Evolutionary conservation across 2,797 vertebrate genomes (phyloP).

Genomic region (Anguilla megastoma): DNA sequence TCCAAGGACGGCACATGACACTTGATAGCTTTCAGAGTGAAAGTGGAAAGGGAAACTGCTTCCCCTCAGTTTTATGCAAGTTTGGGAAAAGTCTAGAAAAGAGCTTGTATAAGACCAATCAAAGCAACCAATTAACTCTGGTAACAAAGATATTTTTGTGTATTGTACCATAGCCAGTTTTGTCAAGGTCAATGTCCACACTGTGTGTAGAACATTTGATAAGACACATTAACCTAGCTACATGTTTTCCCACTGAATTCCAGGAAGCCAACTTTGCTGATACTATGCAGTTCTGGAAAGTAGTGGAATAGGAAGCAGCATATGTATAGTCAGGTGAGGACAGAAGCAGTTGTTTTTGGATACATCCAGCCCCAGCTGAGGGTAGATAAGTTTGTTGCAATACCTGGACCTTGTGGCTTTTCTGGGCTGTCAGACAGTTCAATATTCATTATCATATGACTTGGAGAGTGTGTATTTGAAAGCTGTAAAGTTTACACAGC

Average conservation of each 20-base stretch:
- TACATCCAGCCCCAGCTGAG: neutral
- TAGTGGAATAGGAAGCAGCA: constrained; percentile 3
- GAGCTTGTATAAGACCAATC: neutral
- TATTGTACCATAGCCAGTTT: neutral
- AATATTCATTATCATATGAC: constrained; percentile 2
- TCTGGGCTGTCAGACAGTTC: constrained; percentile 7
- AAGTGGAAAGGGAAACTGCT: neutral
- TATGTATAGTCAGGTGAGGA: neutral
- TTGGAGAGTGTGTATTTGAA: neutral
- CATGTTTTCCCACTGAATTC: neutral
- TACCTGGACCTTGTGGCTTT: constrained; percentile 17
- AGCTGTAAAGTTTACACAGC: neutral
- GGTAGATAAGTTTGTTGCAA: neutral
- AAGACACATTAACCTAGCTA: neutral
- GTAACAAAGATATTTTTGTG: neutral
- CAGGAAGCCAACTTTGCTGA: constrained; percentile 28
- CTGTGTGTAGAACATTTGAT: constrained; percentile 15
- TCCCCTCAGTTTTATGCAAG: neutral
- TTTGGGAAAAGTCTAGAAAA: neutral
- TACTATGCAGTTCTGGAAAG: constrained; percentile 20
- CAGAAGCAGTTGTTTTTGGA: neutral
- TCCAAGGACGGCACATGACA: constrained; percentile 2
- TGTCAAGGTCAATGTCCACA: constrained; percentile 20
- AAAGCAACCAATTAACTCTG: constrained; percentile 12
- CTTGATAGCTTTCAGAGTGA: neutral